These are phyloP conservation scores for Staurois parvus DNA, from an alignment of 2,797 vertebrate genomes.

Conservation along the genomic window DNA sequence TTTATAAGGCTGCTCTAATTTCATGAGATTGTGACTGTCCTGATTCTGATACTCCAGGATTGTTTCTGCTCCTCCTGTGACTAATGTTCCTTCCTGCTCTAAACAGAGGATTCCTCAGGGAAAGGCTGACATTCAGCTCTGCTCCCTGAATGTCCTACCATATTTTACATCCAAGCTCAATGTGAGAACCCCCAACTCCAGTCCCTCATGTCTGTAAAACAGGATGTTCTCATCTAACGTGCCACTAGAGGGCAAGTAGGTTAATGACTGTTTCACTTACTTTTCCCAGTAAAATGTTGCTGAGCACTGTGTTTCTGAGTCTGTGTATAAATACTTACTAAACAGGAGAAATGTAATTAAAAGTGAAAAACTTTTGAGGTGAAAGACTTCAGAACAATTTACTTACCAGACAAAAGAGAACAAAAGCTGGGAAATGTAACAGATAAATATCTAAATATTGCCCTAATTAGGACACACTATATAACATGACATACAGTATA, in stretches of 20 bases:
- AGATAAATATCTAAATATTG: no score
- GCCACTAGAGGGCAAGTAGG: background rate
- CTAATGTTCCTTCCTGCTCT: conserved; percentile 35
- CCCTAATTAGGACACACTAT: no score
- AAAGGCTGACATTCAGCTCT: background rate
- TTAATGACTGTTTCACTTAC: background rate
- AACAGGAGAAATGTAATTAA: no score
- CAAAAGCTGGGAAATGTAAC: no score
- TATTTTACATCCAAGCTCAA: background rate
- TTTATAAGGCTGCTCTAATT: conserved; percentile 38
- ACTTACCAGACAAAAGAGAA: no score
- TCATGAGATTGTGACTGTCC: conserved; percentile 24
- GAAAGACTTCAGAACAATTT: no score
- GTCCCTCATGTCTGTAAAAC: background rate
- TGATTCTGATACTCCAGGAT: conserved; percentile 17
- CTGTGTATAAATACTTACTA: no score
- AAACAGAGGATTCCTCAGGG: conserved; percentile 16
- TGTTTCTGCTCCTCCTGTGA: conserved; percentile 27
- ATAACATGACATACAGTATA: no score
- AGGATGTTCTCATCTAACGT: background rate
- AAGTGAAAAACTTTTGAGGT: no score
- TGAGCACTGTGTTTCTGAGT: no score
- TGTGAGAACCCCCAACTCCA: background rate
- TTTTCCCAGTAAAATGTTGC: background rate
- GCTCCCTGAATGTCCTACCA: background rate